Percentiles rank a stretch among this genome's conserved stretches.
These are phyloP conservation scores for Venusia cambrica DNA, from an alignment of 2,888 invertebrate species.

Conservation along the genomic window DNA sequence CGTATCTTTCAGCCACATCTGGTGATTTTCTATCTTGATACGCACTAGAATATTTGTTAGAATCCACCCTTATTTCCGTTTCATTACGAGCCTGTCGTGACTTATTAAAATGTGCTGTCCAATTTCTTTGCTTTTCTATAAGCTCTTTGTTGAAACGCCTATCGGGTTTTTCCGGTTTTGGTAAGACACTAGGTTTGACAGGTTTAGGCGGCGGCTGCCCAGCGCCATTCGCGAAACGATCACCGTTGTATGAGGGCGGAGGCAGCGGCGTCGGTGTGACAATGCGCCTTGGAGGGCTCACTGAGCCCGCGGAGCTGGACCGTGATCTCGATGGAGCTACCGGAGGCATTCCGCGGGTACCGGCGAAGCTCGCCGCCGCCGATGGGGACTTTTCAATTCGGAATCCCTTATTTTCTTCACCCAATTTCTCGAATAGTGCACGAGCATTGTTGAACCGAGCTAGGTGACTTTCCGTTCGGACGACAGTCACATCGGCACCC, in stretches of 20 bases:
- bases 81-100: conserved; percentile 79
- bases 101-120: conserved; percentile 95
- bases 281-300: conserved; percentile 79
- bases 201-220: conserved; percentile 71
- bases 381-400: conserved; percentile 81
- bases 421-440: conserved; percentile 94
- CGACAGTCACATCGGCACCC: conserved; percentile 85
- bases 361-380: conserved; percentile 79
- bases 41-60: conserved; percentile 54
- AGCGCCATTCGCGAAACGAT: conserved; percentile 69
- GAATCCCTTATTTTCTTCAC: conserved; percentile 85
- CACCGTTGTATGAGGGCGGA: conserved; percentile 60
- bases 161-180: conserved; percentile 92
- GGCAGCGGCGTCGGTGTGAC: conserved; percentile 75
- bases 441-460: conserved; percentile 95
- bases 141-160: conserved; percentile 91
- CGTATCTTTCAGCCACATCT: conserved; percentile 59
- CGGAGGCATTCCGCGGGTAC: conserved; percentile 74
- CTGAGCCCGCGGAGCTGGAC: conserved; percentile 85
- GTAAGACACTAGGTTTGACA: conserved; percentile 79
- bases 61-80: conserved; percentile 55
- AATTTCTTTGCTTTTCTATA: conserved; percentile 94
- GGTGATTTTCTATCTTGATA: conserved; percentile 66
- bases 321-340: conserved; percentile 81
- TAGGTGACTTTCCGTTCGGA: conserved; percentile 93